Evolutionary conservation across 2,888 invertebrate species (phyloP), one percentile per base, ranked within the genome.

Genomic region (Noctua janthe): DNA sequence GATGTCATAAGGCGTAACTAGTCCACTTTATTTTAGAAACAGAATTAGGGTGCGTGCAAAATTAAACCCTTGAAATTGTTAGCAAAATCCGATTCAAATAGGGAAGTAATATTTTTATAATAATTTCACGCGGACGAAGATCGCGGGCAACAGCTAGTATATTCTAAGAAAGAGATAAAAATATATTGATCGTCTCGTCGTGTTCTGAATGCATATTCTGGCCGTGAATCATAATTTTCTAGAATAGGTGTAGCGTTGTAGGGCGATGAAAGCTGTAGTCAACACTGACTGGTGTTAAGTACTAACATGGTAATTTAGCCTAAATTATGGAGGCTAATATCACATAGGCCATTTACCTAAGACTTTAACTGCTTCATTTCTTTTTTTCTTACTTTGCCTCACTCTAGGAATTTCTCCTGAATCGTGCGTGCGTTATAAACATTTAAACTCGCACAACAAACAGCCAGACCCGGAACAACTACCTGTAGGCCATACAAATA

Each of bases 221-320:
- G 56, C 4, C 10, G 62, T 82, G 82, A 82, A 49, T 78, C 71
- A 86, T 54, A 69, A 82, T 81, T 71, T 73, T 82, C 76, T 15
- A 71, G 71, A 82, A 74, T 82, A 71, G 73, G 71, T 64, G 74
- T 82, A 35, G 56, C 23, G 43, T 49, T 59, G 77, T 86, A 78
- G 83, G 78, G 49, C 84, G 83, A 86, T 69, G 84, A 84, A 84
- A 84, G 74, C 74, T 51, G 51, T 35, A 66, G 62, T 56, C 56
- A 81, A 15, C 59, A 20, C 74, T 54, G 29, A 74, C 71, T 85
- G 43, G 64, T 75, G 71, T n/a, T n/a, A 39, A 11, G 3, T 15
- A 43, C 20, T 49, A 20, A 66, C 39, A 15, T 17, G 23, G 39
- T 39, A 35, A 54, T 47, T 17, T 43, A 59, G 29, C 23, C 54